A percentile compares a stretch with the other conserved stretches of the same genome.
Conservation (phyloP, 2,797 vertebrate species). For the Spinibarbus caldwelli region DNA sequence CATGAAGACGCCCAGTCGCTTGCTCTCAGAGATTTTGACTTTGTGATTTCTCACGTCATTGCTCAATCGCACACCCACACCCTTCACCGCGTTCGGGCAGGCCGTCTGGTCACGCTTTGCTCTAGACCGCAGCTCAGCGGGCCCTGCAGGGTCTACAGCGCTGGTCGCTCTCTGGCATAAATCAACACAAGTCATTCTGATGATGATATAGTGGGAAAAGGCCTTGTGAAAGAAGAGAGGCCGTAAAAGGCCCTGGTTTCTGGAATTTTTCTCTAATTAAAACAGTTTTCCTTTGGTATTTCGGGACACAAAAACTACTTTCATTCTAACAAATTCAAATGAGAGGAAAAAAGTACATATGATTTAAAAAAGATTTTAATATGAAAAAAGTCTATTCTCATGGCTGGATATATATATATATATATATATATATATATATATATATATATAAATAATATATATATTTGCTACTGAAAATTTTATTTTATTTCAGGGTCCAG, state of each 20-base stretch:
- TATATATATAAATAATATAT: too few relatives aligned
- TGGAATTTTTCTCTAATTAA: background rate
- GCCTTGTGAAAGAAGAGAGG: background rate
- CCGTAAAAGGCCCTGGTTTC: background rate
- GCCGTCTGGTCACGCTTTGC: constrained; percentile 33
- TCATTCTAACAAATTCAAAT: background rate
- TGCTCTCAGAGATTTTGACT: constrained; percentile 33
- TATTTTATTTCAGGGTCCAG: background rate
- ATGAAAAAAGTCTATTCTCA: background rate
- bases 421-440: too few relatives aligned
- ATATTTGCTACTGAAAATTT: background rate
- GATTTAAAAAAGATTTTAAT: background rate
- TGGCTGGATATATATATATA: background rate
- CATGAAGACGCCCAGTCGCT: constrained; percentile 42
- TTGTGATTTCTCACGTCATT: constrained; percentile 42
- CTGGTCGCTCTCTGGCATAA: constrained; percentile 43
- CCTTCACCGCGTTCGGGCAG: constrained; percentile 49
- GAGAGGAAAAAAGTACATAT: background rate
- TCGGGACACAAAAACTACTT: background rate
- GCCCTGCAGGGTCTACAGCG: constrained; percentile 29
- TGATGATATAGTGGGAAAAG: constrained; percentile 34
- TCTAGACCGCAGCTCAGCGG: constrained; percentile 47
- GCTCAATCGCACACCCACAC: constrained; percentile 47
- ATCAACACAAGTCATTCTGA: constrained; percentile 37
- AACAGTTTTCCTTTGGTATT: background rate